Base-by-base conservation (phyloP, 2,797 vertebrate species). In the Clarias fuscus region DNA sequence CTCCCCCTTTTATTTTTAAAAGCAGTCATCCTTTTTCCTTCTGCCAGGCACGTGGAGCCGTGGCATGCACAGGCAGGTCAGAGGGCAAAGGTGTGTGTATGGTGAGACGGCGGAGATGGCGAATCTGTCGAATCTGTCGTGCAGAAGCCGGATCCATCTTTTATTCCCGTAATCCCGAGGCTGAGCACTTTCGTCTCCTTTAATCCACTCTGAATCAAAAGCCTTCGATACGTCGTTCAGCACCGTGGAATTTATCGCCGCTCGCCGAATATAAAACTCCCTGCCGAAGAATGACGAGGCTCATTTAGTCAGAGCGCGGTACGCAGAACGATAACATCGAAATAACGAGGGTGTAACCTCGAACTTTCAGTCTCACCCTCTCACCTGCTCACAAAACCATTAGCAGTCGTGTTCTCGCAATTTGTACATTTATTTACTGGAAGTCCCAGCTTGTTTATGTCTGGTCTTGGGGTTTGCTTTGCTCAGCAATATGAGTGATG, bases 21-120 rank as follows among this genome's bases (percentile, higher is more conserved):
- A 86, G 89, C 86, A 82, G 88, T 89, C 93, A 92, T 92, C 91
- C 93, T 93, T 89, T 84, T 89, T 91, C 93, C 93, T 93, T 93
- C 91, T 89, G 53, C 90, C 85, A 82, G 86, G 87, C 53, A 14
- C 27, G 84, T 88, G 90, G 89, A 86, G 77, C 87, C 88, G 85
- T 72, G 79, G 88, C 91, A 92, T 92, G 89, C 86, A 90, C 86
- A 86, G 87, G 86, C 92, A 92, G 91, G 92, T 92, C 90, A 90
- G 70, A 87, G 86, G 86, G 20, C 88, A 90, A 90, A 90, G 48
- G 67, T 72, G 20, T 58, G 11, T 48, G 48, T 53, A 13, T 65
- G 58, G 11, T n/a, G 17, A 43, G 30, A 58, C 58, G 78, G 53
- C 1, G 8, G 67, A n/a, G 40, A 82, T 17, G 30, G 64, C 4